Evolutionary conservation across 1,140 invertebrate species (phyloP), one percentile per base, ranked within the genome.

Genomic region (Leptonema lineaticorne): DNA sequence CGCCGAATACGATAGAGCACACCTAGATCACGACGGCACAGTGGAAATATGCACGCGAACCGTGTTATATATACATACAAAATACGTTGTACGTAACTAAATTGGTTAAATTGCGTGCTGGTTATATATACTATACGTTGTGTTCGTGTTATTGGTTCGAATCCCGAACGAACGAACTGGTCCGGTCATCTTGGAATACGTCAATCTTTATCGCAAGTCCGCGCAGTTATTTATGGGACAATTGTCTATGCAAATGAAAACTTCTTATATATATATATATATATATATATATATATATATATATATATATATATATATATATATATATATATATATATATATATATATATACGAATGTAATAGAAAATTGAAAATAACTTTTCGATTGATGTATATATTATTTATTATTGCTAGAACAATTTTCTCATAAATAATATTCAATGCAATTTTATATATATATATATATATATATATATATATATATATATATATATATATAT

Each of bases 1-100:
- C 28, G 11, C 16, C 26, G 11, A 28, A 58, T 26, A 1, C 1
- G 26, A 1, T 58, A 41, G 16, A 26, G 18, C 58, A 8, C 6
- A 28, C 28, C 11, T 62, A 41, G n/a, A 33, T 62, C 58, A 41
- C 28, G 28, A 62, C 14, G 29, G 22, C 58, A 62, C 41, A 37
- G 41, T 22, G 37, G 37, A 41, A 41, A 41, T 41, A 41, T 41
- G 37, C 37, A 41, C 16, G 16, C 37, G 37, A 41, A 41, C n/a
- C n/a, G n/a, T 41, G 37, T 41, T 41, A 2, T 16, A 41, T n/a
- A n/a, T n/a, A n/a, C n/a, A n/a, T n/a, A n/a, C n/a, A n/a, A n/a
- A n/a, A n/a, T n/a, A n/a, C 37, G 37, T 14, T 41, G 37, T 41
- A n/a, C n/a, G 37, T 41, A 14, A 14, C 37, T 41, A 41, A 41